A percentile compares a stretch with the other conserved stretches of the same genome.
Evolutionary conservation across 2,113 vertebrate genomes (phyloP).

Genomic region (Neofelis nebulosa): DNA sequence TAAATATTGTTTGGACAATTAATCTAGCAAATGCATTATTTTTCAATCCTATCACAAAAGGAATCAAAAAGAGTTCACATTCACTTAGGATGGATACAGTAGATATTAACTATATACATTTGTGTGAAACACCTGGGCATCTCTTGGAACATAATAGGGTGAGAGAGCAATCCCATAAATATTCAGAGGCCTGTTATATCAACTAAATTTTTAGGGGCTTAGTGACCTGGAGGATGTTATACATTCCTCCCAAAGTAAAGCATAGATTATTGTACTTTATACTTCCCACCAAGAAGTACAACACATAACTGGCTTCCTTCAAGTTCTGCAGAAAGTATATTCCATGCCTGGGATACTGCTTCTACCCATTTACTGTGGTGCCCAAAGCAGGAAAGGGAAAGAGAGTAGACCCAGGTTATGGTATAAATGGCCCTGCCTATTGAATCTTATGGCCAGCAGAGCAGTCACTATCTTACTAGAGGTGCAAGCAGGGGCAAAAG

Average conservation of each 20-base stretch:
- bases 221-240: neutral
- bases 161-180: neutral
- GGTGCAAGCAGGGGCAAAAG: neutral
- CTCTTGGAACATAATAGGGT: neutral
- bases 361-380: neutral
- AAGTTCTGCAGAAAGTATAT: neutral
- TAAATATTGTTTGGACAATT: neutral
- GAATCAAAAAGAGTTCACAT: neutral
- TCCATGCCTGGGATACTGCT: neutral
- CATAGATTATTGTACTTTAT: neutral
- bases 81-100: neutral
- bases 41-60: neutral
- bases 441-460: neutral
- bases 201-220: neutral
- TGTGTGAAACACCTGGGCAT: neutral
- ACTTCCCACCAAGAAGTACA: neutral
- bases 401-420: neutral
- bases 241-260: neutral
- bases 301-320: neutral
- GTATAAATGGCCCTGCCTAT: neutral
- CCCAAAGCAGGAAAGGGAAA: neutral
- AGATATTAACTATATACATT: neutral
- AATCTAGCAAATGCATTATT: neutral
- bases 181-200: neutral
- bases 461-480: neutral